phyloP scores from a whole-genome alignment of 2,797 vertebrate genomes.

The Poeciliopsis presidionis region DNA sequence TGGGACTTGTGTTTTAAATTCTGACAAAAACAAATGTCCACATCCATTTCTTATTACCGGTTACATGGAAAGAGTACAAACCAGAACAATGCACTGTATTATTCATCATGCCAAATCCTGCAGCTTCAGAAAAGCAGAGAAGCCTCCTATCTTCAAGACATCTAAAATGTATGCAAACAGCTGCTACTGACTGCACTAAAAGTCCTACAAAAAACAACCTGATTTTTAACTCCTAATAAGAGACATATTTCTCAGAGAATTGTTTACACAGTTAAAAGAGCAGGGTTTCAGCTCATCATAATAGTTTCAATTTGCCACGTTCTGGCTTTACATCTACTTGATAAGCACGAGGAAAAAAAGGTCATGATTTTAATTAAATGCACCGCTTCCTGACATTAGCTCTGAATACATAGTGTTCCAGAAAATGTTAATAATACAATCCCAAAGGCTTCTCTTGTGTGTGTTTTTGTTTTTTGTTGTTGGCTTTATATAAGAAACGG shows the following conservation, averaged over 20 bases:
- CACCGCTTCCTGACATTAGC: not conserved
- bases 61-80: not conserved
- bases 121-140: not conserved
- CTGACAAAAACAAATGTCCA: not conserved
- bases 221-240: not conserved
- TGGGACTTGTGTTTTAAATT: not conserved
- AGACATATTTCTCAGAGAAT: not conserved
- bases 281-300: not conserved
- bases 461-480: not conserved
- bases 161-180: not conserved
- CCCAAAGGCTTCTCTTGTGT: not conserved
- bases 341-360: not conserved
- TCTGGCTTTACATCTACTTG: not conserved
- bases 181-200: not conserved
- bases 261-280: not conserved
- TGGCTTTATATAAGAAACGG: not conserved
- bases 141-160: not conserved
- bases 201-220: not conserved
- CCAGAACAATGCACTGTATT: not conserved
- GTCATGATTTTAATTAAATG: not conserved
- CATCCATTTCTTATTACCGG: not conserved
- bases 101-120: not conserved
- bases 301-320: not conserved
- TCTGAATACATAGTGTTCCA: not conserved
- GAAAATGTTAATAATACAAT: not conserved